Evolutionary conservation across 2,888 invertebrate genomes (phyloP).

Genomic region (Pseudococcus jackbeardsleyi): DNA sequence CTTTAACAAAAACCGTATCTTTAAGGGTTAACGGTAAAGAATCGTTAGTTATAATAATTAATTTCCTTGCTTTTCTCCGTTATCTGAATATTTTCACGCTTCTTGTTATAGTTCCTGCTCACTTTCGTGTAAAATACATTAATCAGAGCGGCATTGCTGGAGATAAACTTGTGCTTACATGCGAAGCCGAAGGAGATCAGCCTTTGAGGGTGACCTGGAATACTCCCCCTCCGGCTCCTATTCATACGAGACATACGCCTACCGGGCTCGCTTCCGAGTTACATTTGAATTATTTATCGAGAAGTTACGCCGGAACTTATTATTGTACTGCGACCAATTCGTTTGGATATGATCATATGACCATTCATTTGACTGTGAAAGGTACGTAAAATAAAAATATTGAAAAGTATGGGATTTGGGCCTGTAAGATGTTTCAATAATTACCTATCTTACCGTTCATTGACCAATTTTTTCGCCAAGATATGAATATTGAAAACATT

Average conservation of each 20-base stretch:
- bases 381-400: slow-evolving; percentile 69
- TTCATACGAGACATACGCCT: slow-evolving; percentile 68
- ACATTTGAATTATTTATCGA: slow-evolving; percentile 68
- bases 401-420: too few relatives aligned
- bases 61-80: background rate
- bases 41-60: slow-evolving; percentile 11
- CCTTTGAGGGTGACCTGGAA: slow-evolving; percentile 68
- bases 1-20: slow-evolving; percentile 84
- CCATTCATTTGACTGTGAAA: slow-evolving; percentile 71
- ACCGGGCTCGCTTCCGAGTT: slow-evolving; percentile 70
- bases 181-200: slow-evolving; percentile 68
- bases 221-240: slow-evolving; percentile 66
- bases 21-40: slow-evolving; percentile 83
- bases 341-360: slow-evolving; percentile 72
- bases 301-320: slow-evolving; percentile 70
- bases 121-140: slow-evolving; percentile 67
- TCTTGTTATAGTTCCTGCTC: slow-evolving; percentile 71
- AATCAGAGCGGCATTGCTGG: slow-evolving; percentile 68
- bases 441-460: too few relatives aligned
- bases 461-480: too few relatives aligned
- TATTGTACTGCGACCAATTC: slow-evolving; percentile 72
- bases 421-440: too few relatives aligned
- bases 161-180: slow-evolving; percentile 67
- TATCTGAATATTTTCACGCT: background rate
- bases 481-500: too few relatives aligned